Evolutionary conservation across 2,797 vertebrate species (phyloP).

Genomic region (Oryzias dopingdopingensis): DNA sequence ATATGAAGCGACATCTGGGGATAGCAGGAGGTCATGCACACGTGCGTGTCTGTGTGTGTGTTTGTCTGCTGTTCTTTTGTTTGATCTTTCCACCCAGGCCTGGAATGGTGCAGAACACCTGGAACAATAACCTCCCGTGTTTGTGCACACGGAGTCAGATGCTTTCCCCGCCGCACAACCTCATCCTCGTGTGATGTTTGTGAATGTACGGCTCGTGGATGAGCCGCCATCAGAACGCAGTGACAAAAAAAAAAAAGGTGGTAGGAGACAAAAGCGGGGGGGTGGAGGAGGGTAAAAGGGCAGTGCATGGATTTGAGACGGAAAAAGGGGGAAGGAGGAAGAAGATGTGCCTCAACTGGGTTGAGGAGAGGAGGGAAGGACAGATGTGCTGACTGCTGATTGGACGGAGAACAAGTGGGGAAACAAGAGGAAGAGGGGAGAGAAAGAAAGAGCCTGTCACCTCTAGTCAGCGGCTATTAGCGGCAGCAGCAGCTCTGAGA

Average conservation of each 20-base stretch:
- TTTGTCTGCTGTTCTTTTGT: conserved; percentile 63
- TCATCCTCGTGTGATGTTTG: conserved; percentile 23
- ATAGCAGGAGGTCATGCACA: conserved; percentile 43
- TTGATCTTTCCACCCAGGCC: conserved; percentile 65
- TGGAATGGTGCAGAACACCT: conserved; percentile 54
- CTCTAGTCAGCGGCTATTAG: conserved; percentile 76
- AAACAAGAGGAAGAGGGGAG: conserved; percentile 18
- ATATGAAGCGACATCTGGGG: conserved; percentile 59
- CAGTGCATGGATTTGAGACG: conserved; percentile 53
- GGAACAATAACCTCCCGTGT: conserved; percentile 60
- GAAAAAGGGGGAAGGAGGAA: conserved; percentile 34
- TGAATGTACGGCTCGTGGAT: conserved; percentile 45
- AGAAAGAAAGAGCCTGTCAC: conserved; percentile 61
- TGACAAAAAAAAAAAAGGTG: conserved; percentile 44
- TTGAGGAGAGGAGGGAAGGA: conserved; percentile 55
- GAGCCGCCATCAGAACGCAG: conserved; percentile 54
- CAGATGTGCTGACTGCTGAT: conserved; percentile 70
- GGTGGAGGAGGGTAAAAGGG: conserved; percentile 61
- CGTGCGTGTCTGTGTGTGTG: conserved; percentile 26
- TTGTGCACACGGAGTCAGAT: conserved; percentile 13
- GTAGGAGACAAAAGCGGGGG: conserved; percentile 63
- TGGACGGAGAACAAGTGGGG: conserved; percentile 58
- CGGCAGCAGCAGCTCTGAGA: conserved; percentile 71
- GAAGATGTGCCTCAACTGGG: conserved; percentile 45
- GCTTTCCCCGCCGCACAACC: conserved; percentile 1